Conservation (phyloP, 2,113 vertebrate genomes). For the Heteronetta atricapilla region DNA sequence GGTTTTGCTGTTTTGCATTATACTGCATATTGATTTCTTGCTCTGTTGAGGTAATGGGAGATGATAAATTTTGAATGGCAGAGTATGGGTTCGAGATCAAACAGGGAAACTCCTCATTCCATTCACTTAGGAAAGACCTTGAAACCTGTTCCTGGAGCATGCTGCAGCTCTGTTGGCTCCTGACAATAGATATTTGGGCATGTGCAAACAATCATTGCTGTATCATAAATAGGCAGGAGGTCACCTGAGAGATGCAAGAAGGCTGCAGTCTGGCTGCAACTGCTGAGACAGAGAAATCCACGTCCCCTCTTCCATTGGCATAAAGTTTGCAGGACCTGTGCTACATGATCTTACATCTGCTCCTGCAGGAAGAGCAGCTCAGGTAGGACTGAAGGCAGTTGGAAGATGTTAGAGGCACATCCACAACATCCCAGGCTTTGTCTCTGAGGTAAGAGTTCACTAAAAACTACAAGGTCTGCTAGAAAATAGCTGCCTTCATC, state of each 20-base stretch:
- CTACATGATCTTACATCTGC: background rate
- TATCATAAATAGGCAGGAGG: background rate
- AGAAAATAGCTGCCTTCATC: background rate
- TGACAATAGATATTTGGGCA: background rate
- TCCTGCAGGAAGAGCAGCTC: background rate
- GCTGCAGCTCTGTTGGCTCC: background rate
- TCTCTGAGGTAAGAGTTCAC: background rate
- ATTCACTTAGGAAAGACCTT: background rate
- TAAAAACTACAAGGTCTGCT: background rate
- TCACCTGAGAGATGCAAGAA: background rate
- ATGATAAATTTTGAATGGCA: background rate
- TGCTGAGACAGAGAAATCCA: background rate
- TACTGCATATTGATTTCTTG: background rate
- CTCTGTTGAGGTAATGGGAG: background rate
- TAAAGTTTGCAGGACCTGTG: background rate
- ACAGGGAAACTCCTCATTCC: background rate
- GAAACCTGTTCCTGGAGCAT: background rate
- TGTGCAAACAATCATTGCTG: background rate
- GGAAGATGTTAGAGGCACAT: background rate
- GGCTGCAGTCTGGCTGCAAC: background rate
- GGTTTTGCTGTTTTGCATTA: background rate
- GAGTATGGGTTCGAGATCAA: background rate
- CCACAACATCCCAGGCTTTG: background rate
- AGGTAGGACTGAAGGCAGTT: background rate
- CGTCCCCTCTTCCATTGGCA: fast-evolving